phyloP scores from a whole-genome alignment of 2,797 vertebrate genomes.

The Tenualosa thibaudeaui region DNA sequence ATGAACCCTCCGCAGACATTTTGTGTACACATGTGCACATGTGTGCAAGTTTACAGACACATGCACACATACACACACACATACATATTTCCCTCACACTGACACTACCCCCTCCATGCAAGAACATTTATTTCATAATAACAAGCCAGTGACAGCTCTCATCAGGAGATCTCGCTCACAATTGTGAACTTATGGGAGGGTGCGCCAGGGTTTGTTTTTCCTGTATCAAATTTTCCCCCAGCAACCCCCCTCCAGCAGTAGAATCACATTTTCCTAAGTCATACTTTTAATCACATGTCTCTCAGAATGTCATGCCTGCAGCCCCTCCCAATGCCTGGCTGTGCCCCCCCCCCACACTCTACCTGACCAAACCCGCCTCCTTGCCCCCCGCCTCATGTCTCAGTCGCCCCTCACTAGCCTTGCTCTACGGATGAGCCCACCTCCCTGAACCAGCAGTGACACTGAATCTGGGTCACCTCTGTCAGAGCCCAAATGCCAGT shows the following conservation, averaged over 20 bases:
- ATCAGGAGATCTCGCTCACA: conserved; percentile 68
- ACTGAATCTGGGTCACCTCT: conserved; percentile 67
- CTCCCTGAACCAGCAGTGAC: conserved; percentile 33
- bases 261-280: conserved; percentile 58
- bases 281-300: conserved; percentile 60
- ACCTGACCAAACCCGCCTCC: conserved; percentile 29
- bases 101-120: conserved; percentile 42
- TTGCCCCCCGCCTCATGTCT: conserved; percentile 25
- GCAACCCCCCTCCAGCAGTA: conserved; percentile 52
- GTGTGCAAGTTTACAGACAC: conserved; percentile 31
- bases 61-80: conserved; percentile 40
- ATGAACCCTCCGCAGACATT: not conserved
- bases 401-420: conserved; percentile 26
- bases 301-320: conserved; percentile 61
- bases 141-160: conserved; percentile 77
- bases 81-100: conserved; percentile 43
- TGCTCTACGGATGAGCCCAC: conserved; percentile 39
- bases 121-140: conserved; percentile 76
- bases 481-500: conserved; percentile 73
- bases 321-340: conserved; percentile 42
- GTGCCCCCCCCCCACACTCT: conserved; percentile 37
- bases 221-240: conserved; percentile 62
- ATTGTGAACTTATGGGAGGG: conserved; percentile 62
- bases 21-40: conserved; percentile 43
- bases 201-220: conserved; percentile 64